Evolutionary conservation across 2,888 invertebrate genomes (phyloP).

Genomic region (Heliconius aoede): DNA sequence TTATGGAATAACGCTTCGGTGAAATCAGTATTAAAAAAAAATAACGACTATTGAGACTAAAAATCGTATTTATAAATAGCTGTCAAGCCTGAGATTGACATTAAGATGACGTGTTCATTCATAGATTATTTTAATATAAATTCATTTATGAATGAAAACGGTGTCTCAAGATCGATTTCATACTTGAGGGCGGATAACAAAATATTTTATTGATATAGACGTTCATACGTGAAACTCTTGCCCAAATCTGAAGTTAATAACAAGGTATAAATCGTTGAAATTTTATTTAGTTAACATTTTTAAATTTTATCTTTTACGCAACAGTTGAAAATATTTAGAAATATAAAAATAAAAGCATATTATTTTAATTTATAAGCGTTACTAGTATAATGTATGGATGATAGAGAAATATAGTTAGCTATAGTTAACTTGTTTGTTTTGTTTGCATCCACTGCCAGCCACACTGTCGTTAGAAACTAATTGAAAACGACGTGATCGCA

Average conservation of each 20-base stretch:
- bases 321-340: not conserved
- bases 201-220: no score
- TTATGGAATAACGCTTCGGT: not conserved
- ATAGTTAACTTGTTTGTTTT: slow-evolving; percentile 15
- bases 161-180: no score
- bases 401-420: not conserved
- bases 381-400: not conserved
- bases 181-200: no score
- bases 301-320: not conserved
- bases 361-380: slow-evolving; percentile 1
- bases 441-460: slow-evolving; percentile 20
- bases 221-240: not conserved
- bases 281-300: not conserved
- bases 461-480: slow-evolving; percentile 21
- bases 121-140: no score
- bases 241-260: not conserved
- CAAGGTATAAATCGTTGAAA: not conserved
- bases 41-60: not conserved
- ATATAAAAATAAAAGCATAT: not conserved
- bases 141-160: no score
- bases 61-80: no score
- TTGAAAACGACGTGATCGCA: slow-evolving; percentile 15
- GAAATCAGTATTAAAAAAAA: not conserved
- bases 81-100: no score
- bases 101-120: no score